These are phyloP conservation scores for Atherinomorus stipes DNA, from an alignment of 2,113 vertebrate species.

Conservation along the genomic window DNA sequence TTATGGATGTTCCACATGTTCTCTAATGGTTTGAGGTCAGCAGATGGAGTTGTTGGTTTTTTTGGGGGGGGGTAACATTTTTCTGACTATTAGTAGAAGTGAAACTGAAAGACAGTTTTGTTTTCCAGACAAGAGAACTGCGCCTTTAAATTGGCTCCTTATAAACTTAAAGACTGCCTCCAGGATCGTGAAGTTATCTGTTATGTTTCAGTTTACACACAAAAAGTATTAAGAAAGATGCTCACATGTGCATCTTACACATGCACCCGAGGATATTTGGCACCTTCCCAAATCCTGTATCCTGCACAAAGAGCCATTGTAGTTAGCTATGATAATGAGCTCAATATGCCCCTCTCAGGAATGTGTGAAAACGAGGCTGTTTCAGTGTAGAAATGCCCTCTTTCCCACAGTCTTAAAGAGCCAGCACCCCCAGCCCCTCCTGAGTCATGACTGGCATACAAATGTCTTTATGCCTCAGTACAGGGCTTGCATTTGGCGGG, in stretches of 20 bases:
- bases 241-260: constrained; percentile 58
- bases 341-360: constrained; percentile 84
- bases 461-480: constrained; percentile 58
- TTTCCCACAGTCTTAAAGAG: constrained; percentile 78
- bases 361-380: constrained; percentile 82
- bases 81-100: too few relatives aligned
- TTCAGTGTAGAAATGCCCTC: constrained; percentile 64
- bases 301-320: constrained; percentile 84
- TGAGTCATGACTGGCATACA: constrained; percentile 76
- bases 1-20: too few relatives aligned
- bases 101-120: too few relatives aligned
- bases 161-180: background rate
- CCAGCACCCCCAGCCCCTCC: constrained; percentile 40
- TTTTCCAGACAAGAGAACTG: background rate
- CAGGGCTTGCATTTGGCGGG: constrained; percentile 32
- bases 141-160: background rate
- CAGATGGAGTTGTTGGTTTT: too few relatives aligned
- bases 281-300: constrained; percentile 71
- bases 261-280: constrained; percentile 78
- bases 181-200: constrained; percentile 1
- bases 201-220: constrained; percentile 6
- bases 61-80: too few relatives aligned
- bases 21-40: too few relatives aligned
- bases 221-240: constrained; percentile 39
- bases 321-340: constrained; percentile 84